Evolutionary conservation across 2,113 vertebrate species (phyloP).

Genomic region (Arothron firmamentum): DNA sequence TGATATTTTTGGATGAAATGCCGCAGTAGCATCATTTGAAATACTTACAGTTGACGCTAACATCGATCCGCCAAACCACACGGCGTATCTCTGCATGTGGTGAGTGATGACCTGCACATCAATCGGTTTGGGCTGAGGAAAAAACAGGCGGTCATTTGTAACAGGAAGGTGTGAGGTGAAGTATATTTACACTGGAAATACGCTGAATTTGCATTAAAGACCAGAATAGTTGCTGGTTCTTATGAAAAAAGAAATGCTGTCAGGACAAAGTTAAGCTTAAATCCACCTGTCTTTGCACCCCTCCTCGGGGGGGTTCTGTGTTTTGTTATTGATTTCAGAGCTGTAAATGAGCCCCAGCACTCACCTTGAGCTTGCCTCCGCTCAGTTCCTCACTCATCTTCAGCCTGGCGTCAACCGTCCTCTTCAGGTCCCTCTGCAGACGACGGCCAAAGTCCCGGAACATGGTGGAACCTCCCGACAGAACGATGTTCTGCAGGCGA

Average conservation of each 20-base stretch:
- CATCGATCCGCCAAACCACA: conserved; percentile 99
- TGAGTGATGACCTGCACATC: conserved; percentile 97
- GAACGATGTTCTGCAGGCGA: conserved; percentile 60
- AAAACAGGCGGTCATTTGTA: neutral
- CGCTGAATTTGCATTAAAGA: no score
- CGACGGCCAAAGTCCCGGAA: conserved; percentile 98
- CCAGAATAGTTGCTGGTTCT: no score
- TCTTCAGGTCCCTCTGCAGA: conserved; percentile 94
- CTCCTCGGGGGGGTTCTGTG: neutral
- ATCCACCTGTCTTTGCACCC: no score
- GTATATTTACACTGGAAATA: no score
- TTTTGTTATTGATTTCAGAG: conserved; percentile 2
- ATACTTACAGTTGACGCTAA: conserved; percentile 93
- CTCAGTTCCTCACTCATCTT: conserved; percentile 98
- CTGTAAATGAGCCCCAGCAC: conserved; percentile 9
- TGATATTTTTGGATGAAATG: neutral
- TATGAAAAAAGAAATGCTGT: no score
- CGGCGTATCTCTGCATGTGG: conserved; percentile 97
- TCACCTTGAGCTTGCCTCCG: conserved; percentile 93
- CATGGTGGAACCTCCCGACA: conserved; percentile 93
- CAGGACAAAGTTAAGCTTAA: no score
- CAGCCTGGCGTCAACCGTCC: conserved; percentile 92
- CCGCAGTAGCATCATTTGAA: neutral
- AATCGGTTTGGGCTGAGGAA: conserved; percentile 90
- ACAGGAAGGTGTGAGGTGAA: no score